A percentile compares a stretch with the other conserved stretches of the same genome.
Conservation (phyloP, 2,113 vertebrate genomes). For the Ptyas mucosa region DNA sequence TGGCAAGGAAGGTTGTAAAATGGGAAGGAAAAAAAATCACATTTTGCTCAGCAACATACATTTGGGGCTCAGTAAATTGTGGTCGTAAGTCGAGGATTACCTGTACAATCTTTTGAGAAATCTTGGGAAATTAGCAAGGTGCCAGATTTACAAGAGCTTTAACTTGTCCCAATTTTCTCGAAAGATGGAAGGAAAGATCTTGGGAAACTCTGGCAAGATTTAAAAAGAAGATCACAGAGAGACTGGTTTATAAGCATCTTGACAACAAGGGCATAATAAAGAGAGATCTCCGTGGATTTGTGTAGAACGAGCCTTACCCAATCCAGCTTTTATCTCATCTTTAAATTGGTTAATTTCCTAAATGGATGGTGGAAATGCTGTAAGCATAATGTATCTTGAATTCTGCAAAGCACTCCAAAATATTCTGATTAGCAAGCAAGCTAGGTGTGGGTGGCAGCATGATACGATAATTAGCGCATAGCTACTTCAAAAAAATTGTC, state of each 20-base stretch:
- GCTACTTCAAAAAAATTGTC: neutral
- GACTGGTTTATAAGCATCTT: neutral
- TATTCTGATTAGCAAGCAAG: neutral
- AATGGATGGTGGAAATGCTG: neutral
- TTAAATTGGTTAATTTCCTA: neutral
- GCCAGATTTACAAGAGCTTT: neutral
- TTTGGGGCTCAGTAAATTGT: too few relatives aligned
- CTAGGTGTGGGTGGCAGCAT: neutral
- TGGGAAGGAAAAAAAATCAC: too few relatives aligned
- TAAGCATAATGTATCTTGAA: neutral
- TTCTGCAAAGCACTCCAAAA: neutral
- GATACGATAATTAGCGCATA: neutral
- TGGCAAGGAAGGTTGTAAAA: too few relatives aligned
- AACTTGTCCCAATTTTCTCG: neutral
- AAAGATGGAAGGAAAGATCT: neutral
- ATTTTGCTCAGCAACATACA: too few relatives aligned
- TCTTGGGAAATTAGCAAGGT: neutral
- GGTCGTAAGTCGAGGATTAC: too few relatives aligned
- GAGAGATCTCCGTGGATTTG: neutral
- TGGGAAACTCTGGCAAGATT: neutral
- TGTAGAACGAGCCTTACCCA: neutral
- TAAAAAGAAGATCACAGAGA: neutral
- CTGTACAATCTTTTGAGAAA: neutral
- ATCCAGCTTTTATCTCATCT: neutral
- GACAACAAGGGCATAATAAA: neutral